These are phyloP conservation scores for Sphyrna mokarran DNA, from an alignment of 2,113 vertebrate species.

Conservation along the genomic window DNA sequence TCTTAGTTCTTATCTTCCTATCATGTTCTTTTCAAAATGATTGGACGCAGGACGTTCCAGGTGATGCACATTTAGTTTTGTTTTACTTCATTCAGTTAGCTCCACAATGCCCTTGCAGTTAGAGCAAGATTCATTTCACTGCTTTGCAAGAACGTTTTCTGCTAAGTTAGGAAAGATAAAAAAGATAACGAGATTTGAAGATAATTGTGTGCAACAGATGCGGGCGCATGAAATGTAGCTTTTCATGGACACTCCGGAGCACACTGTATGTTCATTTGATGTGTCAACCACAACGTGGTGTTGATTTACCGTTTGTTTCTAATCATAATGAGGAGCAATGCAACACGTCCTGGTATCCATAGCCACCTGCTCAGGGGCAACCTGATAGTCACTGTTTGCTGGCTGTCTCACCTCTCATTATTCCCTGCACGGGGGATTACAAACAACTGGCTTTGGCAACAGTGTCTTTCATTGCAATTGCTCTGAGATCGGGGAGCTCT, in stretches of 20 bases:
- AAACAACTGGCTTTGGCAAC: background rate
- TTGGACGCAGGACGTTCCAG: background rate
- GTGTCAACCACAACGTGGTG: background rate
- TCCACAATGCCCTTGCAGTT: background rate
- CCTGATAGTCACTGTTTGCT: background rate
- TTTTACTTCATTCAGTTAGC: background rate
- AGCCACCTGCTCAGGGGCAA: background rate
- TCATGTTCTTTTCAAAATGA: background rate
- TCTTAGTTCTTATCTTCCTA: no score
- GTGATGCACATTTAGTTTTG: background rate
- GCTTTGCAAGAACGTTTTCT: background rate
- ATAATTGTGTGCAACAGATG: background rate
- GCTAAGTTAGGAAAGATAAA: background rate
- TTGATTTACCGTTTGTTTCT: background rate
- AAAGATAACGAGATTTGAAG: no score
- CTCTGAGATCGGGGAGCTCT: background rate
- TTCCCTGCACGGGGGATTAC: background rate
- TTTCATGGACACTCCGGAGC: background rate
- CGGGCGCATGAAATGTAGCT: background rate
- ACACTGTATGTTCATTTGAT: background rate
- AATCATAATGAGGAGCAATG: background rate
- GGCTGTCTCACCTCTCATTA: background rate
- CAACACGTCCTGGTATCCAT: background rate
- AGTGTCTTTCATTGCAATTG: no score
- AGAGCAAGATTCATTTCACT: background rate